Evolutionary conservation across 2,888 invertebrate species (phyloP), one percentile per base, ranked within the genome.

Genomic region (Pseudolycoriella hygida): DNA sequence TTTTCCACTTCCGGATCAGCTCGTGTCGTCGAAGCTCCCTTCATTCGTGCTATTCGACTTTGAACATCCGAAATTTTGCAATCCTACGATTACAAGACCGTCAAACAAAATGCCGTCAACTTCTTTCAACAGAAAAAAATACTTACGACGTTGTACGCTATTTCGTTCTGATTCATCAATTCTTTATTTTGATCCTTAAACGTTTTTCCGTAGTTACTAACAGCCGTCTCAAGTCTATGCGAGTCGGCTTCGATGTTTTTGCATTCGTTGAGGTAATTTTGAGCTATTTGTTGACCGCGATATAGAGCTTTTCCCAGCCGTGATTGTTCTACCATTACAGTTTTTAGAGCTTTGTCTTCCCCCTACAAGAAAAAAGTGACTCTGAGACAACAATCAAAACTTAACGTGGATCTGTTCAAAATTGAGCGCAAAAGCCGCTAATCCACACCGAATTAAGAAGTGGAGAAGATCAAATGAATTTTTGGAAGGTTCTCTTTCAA

Each of bases 71-170:
- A 59, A 17, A 64, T 66, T 55, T 62, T 63, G 46, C 63, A 66
- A 17, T 64, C 60, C 64, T 64, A 19, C 2, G 42, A 47, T 4
- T 3, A 42, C 20, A n/a, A 34, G 19, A 42, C 32, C 3, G n/a
- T n/a, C n/a, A n/a, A n/a, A n/a, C n/a, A 25, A 25, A 25, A 25
- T 25, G 8, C 8, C 5, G 5, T 4, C 25, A 25, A 25, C 25
- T 25, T 25, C 25, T n/a, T n/a, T n/a, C n/a, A n/a, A n/a, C n/a
- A n/a, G n/a, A n/a, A n/a, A n/a, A n/a, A n/a, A n/a, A 4, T 51
- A 65, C 67, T 67, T 61, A 77, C 78, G 60, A 76, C 62, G 34
- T 67, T 64, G 52, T 80, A 79, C 8, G 74, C 62, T 1, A 70
- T 61, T 59, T 79, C 80, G 50, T 74, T 75, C 50, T 73, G 70